Evolutionary conservation across 2,888 invertebrate species (phyloP).

Genomic region (Linnaemya tessellans): DNA sequence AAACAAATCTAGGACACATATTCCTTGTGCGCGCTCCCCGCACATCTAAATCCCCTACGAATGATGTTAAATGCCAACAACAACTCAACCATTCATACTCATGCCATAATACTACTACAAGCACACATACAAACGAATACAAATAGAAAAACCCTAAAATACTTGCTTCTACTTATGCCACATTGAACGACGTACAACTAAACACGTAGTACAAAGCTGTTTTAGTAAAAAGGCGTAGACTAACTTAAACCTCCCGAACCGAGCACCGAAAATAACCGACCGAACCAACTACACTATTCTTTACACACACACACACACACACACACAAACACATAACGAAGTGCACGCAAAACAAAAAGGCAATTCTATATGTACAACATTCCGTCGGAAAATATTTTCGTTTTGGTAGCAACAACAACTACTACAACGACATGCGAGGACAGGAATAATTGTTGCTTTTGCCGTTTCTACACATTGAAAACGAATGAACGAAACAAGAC

Average conservation of each 20-base stretch:
- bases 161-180: slow-evolving; percentile 60
- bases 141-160: slow-evolving; percentile 65
- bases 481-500: slow-evolving; percentile 66
- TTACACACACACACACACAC: slow-evolving; percentile 62
- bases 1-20: slow-evolving; percentile 83
- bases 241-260: slow-evolving; percentile 72
- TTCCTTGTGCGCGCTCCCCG: slow-evolving; percentile 76
- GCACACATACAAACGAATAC: slow-evolving; percentile 12
- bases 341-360: slow-evolving; percentile 60
- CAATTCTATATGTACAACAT: slow-evolving; percentile 70
- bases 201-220: slow-evolving; percentile 56
- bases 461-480: slow-evolving; percentile 52
- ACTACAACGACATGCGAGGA: slow-evolving; percentile 24
- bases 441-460: slow-evolving; percentile 54
- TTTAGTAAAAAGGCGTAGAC: slow-evolving; percentile 77
- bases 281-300: slow-evolving; percentile 63
- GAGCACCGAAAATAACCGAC: slow-evolving; percentile 74
- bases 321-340: slow-evolving; percentile 55
- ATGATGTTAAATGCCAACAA: slow-evolving; percentile 72
- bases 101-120: no score
- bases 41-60: slow-evolving; percentile 76
- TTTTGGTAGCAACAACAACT: slow-evolving; percentile 64
- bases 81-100: slow-evolving; percentile 29
- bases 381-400: slow-evolving; percentile 77
- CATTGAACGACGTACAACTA: slow-evolving; percentile 69